Evolutionary conservation across 2,888 invertebrate species (phyloP), one percentile per base, ranked within the genome.

Genomic region (Scelioninae gen. 1): DNA sequence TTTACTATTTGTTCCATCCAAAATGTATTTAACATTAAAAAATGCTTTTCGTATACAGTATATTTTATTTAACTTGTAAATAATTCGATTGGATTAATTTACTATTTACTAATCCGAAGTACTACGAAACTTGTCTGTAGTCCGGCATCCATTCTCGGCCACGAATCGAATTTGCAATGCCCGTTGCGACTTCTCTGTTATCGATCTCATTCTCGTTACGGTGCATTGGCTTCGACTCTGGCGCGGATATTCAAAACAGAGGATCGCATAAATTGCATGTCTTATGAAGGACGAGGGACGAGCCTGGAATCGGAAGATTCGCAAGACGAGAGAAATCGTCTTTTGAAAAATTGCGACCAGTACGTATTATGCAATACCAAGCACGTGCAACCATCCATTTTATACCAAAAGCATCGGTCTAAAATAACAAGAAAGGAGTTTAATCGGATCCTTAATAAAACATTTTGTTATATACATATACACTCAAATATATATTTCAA

Each of bases 211-310:
- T 82, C 84, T 82, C 76, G 80, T 82, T 84, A 82, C 76, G 75
- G 80, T 80, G 78, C 81, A 79, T 81, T 84, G 69, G 76, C 74
- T 79, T 38, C 56, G 86, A 86, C 77, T 86, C 79, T 69, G 55
- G 85, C 84, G 85, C 86, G 85, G 87, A 86, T 86, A 85, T 84
- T 81, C 74, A 82, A 81, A 86, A 75, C 65, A 83, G 84, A 82
- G 85, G 85, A 86, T 85, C 87, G 86, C 87, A 88, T 88, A 88
- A 88, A 88, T 88, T 88, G 86, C 86, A 76, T 86, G 85, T 84
- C 87, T 88, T 88, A 88, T 86, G 86, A 80, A 87, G 84, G 82
- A 82, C 83, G 78, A 71, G 78, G 78, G 65, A 69, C 82, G 82
- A 77, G 69, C 65, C 62, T 31, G 53, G 80, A 66, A 77, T 79